Evolutionary conservation across 2,113 vertebrate species (phyloP).

Genomic region (Neolamprologus brichardi): DNA sequence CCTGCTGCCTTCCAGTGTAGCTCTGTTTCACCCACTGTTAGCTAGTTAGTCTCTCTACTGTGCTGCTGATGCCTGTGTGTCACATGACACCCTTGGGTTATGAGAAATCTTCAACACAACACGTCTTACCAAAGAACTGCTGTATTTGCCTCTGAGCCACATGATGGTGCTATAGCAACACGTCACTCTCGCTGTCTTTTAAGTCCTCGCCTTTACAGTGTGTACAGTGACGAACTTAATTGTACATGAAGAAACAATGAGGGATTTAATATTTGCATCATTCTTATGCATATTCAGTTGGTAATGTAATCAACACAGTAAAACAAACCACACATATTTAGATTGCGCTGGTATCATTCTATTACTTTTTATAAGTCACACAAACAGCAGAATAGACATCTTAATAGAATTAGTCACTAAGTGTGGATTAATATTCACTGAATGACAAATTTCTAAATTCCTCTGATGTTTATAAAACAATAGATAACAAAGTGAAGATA

Average conservation of each 20-base stretch:
- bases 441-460: neutral
- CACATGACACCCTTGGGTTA: neutral
- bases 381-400: neutral
- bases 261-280: neutral
- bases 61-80: neutral
- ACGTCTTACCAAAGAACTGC: neutral
- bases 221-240: neutral
- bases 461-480: neutral
- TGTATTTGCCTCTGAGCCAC: conserved; percentile 47
- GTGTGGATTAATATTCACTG: neutral
- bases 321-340: neutral
- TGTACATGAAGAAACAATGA: conserved; percentile 3
- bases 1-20: conserved; percentile 35
- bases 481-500: neutral
- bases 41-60: conserved; percentile 7
- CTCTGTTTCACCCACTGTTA: conserved; percentile 15
- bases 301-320: neutral
- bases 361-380: neutral
- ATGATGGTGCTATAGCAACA: conserved; percentile 70
- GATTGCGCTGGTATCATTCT: neutral
- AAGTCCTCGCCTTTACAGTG: neutral
- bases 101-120: neutral
- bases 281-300: neutral
- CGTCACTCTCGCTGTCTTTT: conserved; percentile 3
- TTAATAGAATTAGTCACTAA: neutral